Conservation (phyloP, 2,113 vertebrate genomes). For the Hypomesus transpacificus region DNA sequence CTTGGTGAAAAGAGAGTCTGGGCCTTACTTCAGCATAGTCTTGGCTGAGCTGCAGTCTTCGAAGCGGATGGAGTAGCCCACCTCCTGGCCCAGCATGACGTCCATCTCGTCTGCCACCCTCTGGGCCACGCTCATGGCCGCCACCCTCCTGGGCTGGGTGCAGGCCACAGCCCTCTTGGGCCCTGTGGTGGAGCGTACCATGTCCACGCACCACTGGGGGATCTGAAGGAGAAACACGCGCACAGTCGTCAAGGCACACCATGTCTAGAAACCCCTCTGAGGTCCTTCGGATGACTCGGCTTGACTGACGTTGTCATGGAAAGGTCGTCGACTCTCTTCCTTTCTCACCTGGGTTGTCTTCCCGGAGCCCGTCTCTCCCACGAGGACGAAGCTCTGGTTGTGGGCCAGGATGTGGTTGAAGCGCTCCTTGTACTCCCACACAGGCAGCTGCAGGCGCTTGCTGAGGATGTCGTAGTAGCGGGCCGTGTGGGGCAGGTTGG, state of each 20-base stretch:
- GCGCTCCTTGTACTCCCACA: constrained; percentile 94
- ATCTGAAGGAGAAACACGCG: constrained; percentile 70
- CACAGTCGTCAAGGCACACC: not conserved
- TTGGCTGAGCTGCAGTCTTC: constrained; percentile 98
- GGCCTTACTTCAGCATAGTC: constrained; percentile 91
- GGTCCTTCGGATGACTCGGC: not conserved
- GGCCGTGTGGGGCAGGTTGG: constrained; percentile 91
- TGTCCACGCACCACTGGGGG: constrained; percentile 96
- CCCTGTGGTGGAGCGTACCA: constrained; percentile 82
- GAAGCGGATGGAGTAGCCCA: constrained; percentile 95
- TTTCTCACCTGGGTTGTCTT: constrained; percentile 92
- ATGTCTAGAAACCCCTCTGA: too few species aligned
- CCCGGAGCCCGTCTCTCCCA: constrained; percentile 94
- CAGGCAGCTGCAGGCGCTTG: constrained; percentile 90
- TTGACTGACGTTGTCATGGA: not conserved
- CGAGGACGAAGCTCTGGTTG: constrained; percentile 91
- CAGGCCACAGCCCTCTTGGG: constrained; percentile 91
- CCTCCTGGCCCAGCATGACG: constrained; percentile 94
- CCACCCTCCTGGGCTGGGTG: constrained; percentile 91
- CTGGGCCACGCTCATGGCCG: constrained; percentile 96
- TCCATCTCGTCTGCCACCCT: constrained; percentile 98
- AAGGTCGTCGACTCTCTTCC: constrained; percentile 11
- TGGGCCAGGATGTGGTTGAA: constrained; percentile 87
- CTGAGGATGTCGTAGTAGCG: constrained; percentile 93
- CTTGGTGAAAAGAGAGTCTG: not conserved